Evolutionary conservation across 2,888 invertebrate genomes (phyloP).

Genomic region (Rhynchonema sp.): DNA sequence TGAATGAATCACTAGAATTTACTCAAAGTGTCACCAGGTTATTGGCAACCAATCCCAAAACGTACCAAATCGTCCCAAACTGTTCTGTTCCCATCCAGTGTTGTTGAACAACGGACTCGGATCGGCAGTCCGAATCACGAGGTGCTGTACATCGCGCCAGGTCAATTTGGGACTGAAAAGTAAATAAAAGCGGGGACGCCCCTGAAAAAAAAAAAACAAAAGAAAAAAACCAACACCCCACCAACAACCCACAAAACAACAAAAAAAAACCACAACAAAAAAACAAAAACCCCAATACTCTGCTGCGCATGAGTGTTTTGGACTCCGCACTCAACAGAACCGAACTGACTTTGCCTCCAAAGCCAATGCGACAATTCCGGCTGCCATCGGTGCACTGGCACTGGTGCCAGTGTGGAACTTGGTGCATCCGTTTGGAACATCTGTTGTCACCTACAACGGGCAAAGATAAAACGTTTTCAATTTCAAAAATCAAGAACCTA

Average conservation of each 20-base stretch:
- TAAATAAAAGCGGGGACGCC: neutral
- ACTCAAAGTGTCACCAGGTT: neutral
- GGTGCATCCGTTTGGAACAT: conserved; percentile 42
- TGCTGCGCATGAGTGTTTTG: too few relatives aligned
- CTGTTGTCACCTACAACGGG: neutral
- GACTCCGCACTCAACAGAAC: too few relatives aligned
- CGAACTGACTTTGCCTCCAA: conserved; percentile 61
- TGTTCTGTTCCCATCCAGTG: conserved; percentile 71
- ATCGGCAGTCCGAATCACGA: conserved; percentile 69
- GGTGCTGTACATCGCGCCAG: conserved; percentile 90
- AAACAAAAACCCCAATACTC: too few relatives aligned
- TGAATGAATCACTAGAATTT: neutral
- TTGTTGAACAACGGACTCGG: conserved; percentile 68
- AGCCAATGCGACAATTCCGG: conserved; percentile 68
- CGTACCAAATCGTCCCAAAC: conserved; percentile 56
- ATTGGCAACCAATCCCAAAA: too few relatives aligned
- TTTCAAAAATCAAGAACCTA: too few relatives aligned
- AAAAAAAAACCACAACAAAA: too few relatives aligned
- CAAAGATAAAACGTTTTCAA: too few relatives aligned
- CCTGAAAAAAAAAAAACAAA: too few relatives aligned
- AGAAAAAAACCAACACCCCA: too few relatives aligned
- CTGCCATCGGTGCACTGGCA: conserved; percentile 71
- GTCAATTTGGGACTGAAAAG: conserved; percentile 48
- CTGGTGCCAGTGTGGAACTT: conserved; percentile 74
- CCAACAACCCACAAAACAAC: too few relatives aligned